A percentile compares a stretch with the other conserved stretches of the same genome.
Evolutionary conservation across 1,140 invertebrate species (phyloP).

Genomic region (Platyscapa corneri): DNA sequence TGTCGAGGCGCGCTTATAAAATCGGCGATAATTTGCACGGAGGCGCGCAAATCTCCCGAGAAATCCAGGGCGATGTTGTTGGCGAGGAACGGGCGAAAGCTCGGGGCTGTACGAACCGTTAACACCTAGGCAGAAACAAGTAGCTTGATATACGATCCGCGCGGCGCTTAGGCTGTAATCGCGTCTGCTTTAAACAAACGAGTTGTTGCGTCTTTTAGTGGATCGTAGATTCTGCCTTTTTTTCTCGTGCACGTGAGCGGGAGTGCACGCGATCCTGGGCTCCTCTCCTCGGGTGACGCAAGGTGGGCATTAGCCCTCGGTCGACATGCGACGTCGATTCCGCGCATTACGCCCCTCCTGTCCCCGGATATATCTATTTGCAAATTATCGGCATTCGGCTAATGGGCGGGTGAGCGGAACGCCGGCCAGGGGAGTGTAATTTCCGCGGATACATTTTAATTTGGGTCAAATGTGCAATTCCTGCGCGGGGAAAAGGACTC

Average conservation of each 20-base stretch:
- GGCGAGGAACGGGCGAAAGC: background rate
- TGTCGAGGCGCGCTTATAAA: background rate
- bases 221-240: background rate
- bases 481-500: too few species aligned
- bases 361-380: background rate
- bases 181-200: background rate
- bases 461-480: conserved; percentile 31
- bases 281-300: background rate
- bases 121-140: background rate
- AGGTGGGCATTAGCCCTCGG: background rate
- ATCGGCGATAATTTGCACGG: background rate
- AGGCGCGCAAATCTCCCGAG: too few species aligned
- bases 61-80: background rate
- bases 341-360: background rate
- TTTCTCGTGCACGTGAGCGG: background rate
- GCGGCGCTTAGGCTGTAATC: background rate
- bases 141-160: background rate
- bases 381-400: conserved; percentile 17
- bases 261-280: too few species aligned
- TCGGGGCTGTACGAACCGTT: background rate
- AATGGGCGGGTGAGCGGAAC: background rate
- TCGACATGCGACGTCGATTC: background rate
- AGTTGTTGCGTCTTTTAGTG: background rate
- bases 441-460: conserved; percentile 38
- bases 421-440: background rate